Conservation (phyloP, 2,113 vertebrate species). For the Eleginops maclovinus region DNA sequence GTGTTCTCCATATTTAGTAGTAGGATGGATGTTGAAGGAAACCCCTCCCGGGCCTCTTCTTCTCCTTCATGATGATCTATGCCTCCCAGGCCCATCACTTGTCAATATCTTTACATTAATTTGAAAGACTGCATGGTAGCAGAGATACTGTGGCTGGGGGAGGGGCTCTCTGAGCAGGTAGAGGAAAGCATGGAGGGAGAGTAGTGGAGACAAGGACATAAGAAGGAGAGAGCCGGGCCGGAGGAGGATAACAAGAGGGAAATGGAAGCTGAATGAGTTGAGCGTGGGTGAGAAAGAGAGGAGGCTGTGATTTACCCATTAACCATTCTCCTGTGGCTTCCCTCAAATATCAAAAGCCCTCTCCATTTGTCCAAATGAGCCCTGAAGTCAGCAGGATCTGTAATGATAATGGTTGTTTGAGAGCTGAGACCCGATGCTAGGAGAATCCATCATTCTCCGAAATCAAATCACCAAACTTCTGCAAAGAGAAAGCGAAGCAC, state of each 20-base stretch:
- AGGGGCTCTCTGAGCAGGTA: constrained; percentile 48
- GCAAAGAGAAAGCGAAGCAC: background rate
- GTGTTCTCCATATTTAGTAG: background rate
- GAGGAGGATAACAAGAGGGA: constrained; percentile 43
- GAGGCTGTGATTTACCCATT: constrained; percentile 46
- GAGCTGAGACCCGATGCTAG: constrained; percentile 15
- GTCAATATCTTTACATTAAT: constrained; percentile 87
- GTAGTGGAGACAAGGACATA: constrained; percentile 69
- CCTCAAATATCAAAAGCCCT: constrained; percentile 44
- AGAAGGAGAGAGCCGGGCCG: constrained; percentile 65
- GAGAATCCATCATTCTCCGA: constrained; percentile 49
- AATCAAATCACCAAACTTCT: constrained; percentile 31
- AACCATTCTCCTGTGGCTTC: constrained; percentile 19
- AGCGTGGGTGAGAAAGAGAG: constrained; percentile 6
- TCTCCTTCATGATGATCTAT: constrained; percentile 76
- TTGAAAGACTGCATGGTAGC: constrained; percentile 72
- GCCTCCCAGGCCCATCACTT: constrained; percentile 79
- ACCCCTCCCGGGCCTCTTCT: constrained; percentile 29
- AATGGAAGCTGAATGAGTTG: constrained; percentile 29
- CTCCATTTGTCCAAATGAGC: constrained; percentile 50
- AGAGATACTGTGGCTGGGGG: constrained; percentile 54
- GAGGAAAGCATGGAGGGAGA: constrained; percentile 28
- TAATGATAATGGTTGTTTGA: constrained; percentile 62
- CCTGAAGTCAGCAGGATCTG: constrained; percentile 59
- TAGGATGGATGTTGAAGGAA: constrained; percentile 5